Conservation (phyloP, 1,140 invertebrate genomes). For the Anoplophora glabripennis region DNA sequence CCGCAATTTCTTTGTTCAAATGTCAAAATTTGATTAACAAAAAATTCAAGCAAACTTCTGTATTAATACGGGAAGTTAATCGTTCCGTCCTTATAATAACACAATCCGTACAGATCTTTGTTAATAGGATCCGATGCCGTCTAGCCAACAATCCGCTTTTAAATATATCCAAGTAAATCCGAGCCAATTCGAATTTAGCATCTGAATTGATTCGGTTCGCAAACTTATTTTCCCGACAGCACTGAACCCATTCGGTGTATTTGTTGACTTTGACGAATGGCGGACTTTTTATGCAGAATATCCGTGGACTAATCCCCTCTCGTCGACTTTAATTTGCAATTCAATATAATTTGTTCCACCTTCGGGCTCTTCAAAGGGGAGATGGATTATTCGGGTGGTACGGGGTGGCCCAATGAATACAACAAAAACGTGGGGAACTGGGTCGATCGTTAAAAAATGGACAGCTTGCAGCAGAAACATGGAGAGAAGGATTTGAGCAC, state of each 20-base stretch:
- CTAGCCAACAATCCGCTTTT: background rate
- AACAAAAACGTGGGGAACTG: no score
- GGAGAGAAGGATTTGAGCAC: no score
- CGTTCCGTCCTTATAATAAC: no score
- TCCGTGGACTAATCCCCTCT: background rate
- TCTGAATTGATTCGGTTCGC: background rate
- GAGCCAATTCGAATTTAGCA: background rate
- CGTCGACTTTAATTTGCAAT: no score
- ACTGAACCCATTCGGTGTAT: background rate
- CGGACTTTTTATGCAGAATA: background rate
- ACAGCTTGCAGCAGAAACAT: no score
- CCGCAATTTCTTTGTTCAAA: no score
- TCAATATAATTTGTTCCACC: no score
- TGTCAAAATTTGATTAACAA: background rate
- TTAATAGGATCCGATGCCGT: background rate
- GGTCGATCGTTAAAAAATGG: no score
- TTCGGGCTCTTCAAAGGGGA: no score
- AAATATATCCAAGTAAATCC: slow-evolving; percentile 2
- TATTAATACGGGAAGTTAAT: background rate
- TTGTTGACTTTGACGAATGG: slow-evolving; percentile 15
- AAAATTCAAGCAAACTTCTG: slow-evolving; percentile 6
- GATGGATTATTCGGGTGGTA: no score
- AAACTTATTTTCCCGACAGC: background rate
- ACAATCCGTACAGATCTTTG: background rate
- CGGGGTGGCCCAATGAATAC: no score